These are phyloP conservation scores for Leucoma salicis DNA, from an alignment of 2,888 invertebrate genomes.

Conservation along the genomic window DNA sequence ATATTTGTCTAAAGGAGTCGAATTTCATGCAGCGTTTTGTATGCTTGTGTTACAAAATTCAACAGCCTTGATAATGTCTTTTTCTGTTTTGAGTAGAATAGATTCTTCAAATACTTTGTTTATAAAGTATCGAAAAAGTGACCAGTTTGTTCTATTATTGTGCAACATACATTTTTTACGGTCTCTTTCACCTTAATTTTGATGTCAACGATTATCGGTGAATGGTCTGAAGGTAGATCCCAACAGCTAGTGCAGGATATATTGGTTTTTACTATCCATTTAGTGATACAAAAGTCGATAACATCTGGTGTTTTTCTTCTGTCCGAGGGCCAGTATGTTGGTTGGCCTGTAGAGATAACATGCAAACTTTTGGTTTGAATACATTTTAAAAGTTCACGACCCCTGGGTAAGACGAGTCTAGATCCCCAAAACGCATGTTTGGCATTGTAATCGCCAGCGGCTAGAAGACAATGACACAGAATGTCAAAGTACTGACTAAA, in stretches of 20 bases:
- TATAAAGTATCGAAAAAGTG: not conserved
- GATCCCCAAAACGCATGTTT: not conserved
- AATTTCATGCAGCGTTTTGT: too few relatives aligned
- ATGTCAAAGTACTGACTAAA: not conserved
- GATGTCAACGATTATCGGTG: too few relatives aligned
- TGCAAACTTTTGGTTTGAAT: too few relatives aligned
- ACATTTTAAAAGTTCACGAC: too few relatives aligned
- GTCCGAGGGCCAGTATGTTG: constrained; percentile 17
- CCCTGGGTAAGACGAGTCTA: not conserved
- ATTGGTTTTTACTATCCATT: constrained; percentile 7
- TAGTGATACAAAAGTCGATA: too few relatives aligned
- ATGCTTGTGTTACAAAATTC: constrained; percentile 1
- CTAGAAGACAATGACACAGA: not conserved
- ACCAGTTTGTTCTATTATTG: constrained; percentile 11
- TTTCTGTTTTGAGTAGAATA: too few relatives aligned
- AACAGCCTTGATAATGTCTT: constrained; percentile 3
- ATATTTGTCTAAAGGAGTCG: not conserved
- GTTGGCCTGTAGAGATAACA: too few relatives aligned
- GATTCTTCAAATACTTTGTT: not conserved
- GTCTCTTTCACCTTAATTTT: not conserved
- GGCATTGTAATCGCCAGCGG: too few relatives aligned
- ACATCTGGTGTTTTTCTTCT: not conserved
- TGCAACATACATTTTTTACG: constrained; percentile 6
- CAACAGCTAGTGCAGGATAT: constrained; percentile 5
- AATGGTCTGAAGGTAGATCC: constrained; percentile 14